These are phyloP conservation scores for Thunnus thynnus DNA, from an alignment of 2,113 vertebrate genomes.

Conservation along the genomic window DNA sequence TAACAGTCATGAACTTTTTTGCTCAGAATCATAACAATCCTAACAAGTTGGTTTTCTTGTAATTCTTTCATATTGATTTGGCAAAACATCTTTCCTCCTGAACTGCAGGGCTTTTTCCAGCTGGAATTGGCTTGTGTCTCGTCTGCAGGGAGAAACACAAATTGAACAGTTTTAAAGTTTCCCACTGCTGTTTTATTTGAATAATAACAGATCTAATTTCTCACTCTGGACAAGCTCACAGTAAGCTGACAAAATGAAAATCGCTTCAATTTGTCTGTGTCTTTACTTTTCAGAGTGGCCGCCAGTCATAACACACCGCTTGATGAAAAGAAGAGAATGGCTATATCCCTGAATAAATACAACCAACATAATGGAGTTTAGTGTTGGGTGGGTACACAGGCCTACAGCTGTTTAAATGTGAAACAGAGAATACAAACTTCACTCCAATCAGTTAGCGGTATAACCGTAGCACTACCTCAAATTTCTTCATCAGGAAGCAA, in stretches of 20 bases:
- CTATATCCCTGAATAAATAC: slow-evolving; percentile 52
- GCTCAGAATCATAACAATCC: slow-evolving; percentile 19
- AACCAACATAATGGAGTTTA: slow-evolving; percentile 18
- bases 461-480: slow-evolving; percentile 24
- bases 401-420: slow-evolving; percentile 32
- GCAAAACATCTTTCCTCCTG: slow-evolving; percentile 31
- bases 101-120: not conserved
- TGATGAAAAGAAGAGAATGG: slow-evolving; percentile 58
- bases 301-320: slow-evolving; percentile 67
- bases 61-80: slow-evolving; percentile 50
- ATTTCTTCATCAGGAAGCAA: slow-evolving; percentile 28
- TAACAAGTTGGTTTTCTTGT: slow-evolving; percentile 26
- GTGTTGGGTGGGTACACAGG: slow-evolving; percentile 28
- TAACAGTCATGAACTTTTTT: slow-evolving; percentile 29
- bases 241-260: slow-evolving; percentile 68
- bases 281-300: slow-evolving; percentile 37
- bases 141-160: slow-evolving; percentile 62
- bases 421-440: slow-evolving; percentile 39
- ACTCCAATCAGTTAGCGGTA: slow-evolving; percentile 29
- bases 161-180: slow-evolving; percentile 60
- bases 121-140: slow-evolving; percentile 45
- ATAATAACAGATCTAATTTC: slow-evolving; percentile 76
- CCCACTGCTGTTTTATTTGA: slow-evolving; percentile 61
- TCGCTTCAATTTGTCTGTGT: slow-evolving; percentile 65
- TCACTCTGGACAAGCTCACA: slow-evolving; percentile 54